These are phyloP conservation scores for Brachionus asplanchnoidis DNA, from an alignment of 1,140 invertebrate genomes.

Conservation along the genomic window DNA sequence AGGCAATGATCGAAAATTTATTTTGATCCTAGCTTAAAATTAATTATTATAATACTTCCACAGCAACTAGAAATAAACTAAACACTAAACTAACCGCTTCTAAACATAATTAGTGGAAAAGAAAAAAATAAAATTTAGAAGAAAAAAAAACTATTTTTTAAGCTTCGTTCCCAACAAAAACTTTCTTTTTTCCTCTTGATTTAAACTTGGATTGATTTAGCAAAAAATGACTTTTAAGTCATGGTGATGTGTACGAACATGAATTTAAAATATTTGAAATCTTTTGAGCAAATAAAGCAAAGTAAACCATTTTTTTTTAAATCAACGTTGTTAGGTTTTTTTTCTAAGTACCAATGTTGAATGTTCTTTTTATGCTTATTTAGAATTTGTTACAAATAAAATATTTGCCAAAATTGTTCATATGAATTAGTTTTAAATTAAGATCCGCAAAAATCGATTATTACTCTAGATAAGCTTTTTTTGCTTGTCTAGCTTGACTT, in stretches of 20 bases:
- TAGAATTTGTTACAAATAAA: background rate
- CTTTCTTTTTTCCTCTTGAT: background rate
- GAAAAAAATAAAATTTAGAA: background rate
- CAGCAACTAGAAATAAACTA: slow-evolving; percentile 13
- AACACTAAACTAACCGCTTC: slow-evolving; percentile 11
- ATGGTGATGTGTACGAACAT: slow-evolving; percentile 11
- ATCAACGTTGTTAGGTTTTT: slow-evolving; percentile 11
- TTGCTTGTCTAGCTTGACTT: background rate
- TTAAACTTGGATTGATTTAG: background rate
- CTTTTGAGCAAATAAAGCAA: background rate
- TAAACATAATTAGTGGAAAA: background rate
- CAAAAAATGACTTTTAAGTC: background rate
- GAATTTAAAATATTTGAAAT: background rate
- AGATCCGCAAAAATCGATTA: slow-evolving; percentile 13
- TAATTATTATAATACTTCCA: slow-evolving; percentile 41
- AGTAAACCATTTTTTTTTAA: slow-evolving; percentile 9
- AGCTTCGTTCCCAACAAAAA: background rate
- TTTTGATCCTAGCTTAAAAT: background rate
- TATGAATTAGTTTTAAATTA: slow-evolving; percentile 11
- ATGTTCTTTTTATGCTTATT: background rate
- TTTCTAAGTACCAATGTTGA: background rate
- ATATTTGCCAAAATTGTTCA: background rate
- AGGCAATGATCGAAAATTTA: slow-evolving; percentile 16
- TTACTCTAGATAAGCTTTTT: background rate
- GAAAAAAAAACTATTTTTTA: background rate